Base-by-base conservation (phyloP, 1,140 invertebrate genomes). In the Dufourea novaeangliae region DNA sequence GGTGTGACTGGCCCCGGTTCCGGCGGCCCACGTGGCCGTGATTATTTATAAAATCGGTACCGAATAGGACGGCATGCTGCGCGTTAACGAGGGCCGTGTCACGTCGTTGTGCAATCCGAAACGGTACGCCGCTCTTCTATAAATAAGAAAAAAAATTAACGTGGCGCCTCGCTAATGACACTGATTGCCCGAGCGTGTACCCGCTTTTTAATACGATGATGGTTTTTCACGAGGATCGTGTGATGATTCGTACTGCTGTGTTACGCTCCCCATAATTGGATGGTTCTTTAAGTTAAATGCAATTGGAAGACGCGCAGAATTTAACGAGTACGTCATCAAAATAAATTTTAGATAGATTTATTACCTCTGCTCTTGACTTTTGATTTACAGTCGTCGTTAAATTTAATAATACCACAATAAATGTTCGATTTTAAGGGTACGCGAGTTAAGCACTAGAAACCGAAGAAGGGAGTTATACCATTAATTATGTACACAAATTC, bases 1-100 rank as follows among this genome's bases (percentile, higher is more conserved):
- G 81, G 81, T 74, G 78, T 86, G 84, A 83, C 82, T 83, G 73
- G 78, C 50, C 64, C 66, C 50, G 41, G 68, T 46, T n/a, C 70
- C 68, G 44, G 54, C 84, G 57, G 56, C 78, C 78, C 78, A 86
- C 81, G 77, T 81, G 84, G 73, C 69, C 17, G 29, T 69, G 67
- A 85, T 86, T 86, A 86, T 86, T 85, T 83, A 81, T 86, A 83
- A 86, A 86, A 86, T 86, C 67, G 50, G 77, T 77, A 63, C 80
- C 80, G 75, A 85, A 85, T 82, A 86, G 84, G 79, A 73, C 83
- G 74, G 12, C 79, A 52, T 79, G 71, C 75, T 78, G 83, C 56
- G 68, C 74, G 69, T 86, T 86, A 83, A 86, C 84, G 69, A 83
- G 68, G 39, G 46, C 54, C 61, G 62, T 59, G 67, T 73, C 78